phyloP scores from a whole-genome alignment of 2,888 invertebrate species.

The Drosophila anomelani region DNA sequence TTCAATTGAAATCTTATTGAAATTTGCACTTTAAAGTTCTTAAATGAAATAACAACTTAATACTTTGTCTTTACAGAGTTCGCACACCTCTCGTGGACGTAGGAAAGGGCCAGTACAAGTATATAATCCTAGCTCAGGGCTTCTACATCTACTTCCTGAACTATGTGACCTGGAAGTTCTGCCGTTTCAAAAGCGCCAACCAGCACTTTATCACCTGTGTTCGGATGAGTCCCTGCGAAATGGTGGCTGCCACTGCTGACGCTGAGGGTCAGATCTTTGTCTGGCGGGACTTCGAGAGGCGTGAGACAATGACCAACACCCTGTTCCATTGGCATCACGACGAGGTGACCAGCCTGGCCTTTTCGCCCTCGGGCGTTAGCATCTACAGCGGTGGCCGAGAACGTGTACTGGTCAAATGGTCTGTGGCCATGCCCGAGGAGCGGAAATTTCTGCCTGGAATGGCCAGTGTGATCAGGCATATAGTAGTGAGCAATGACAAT shows the following conservation, averaged over 20 bases:
- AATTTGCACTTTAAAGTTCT: not conserved
- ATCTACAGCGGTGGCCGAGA: slow-evolving; percentile 92
- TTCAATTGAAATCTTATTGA: not conserved
- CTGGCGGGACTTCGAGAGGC: slow-evolving; percentile 86
- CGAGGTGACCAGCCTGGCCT: slow-evolving; percentile 88
- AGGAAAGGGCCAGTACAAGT: slow-evolving; percentile 72
- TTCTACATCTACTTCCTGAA: slow-evolving; percentile 70
- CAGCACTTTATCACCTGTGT: slow-evolving; percentile 86
- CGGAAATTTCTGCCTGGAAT: slow-evolving; percentile 89
- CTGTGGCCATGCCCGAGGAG: slow-evolving; percentile 85
- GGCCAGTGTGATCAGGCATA: slow-evolving; percentile 88
- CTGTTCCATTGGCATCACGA: slow-evolving; percentile 92
- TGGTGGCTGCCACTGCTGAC: slow-evolving; percentile 89
- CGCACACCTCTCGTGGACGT: slow-evolving; percentile 68
- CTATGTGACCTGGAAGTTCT: slow-evolving; percentile 73
- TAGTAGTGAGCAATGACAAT: slow-evolving; percentile 88
- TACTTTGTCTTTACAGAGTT: slow-evolving; percentile 45
- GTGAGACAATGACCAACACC: slow-evolving; percentile 78
- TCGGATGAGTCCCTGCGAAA: slow-evolving; percentile 88
- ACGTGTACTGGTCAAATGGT: slow-evolving; percentile 92
- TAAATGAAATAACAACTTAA: not conserved
- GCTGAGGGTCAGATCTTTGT: slow-evolving; percentile 87
- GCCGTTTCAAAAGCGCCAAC: slow-evolving; percentile 56
- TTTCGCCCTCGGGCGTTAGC: slow-evolving; percentile 88
- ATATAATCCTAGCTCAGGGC: slow-evolving; percentile 72